Evolutionary conservation across 2,797 vertebrate genomes (phyloP).

Genomic region (Craterocephalus amniculus): DNA sequence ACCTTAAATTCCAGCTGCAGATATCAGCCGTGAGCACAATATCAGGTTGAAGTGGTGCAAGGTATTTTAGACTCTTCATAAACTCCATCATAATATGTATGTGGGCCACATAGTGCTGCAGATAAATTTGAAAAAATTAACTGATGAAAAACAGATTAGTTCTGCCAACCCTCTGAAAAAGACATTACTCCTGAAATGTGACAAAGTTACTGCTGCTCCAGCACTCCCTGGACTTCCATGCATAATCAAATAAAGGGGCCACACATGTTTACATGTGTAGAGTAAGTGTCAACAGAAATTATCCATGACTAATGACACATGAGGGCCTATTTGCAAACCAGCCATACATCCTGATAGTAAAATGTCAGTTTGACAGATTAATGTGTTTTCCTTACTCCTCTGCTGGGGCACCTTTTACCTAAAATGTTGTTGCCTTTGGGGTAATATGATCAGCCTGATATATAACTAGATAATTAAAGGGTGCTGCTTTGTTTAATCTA

Average conservation of each 20-base stretch:
- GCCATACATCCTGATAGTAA: constrained; percentile 42
- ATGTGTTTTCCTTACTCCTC: constrained; percentile 43
- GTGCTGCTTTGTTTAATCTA: constrained; percentile 9
- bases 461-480: constrained; percentile 32
- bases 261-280: not conserved
- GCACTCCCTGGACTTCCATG: constrained; percentile 15
- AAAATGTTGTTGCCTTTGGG: constrained; percentile 23
- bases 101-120: not conserved
- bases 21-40: constrained; percentile 30
- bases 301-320: constrained; percentile 47
- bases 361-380: constrained; percentile 53
- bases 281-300: constrained; percentile 5
- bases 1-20: constrained; percentile 10
- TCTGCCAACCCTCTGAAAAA: not conserved
- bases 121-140: not conserved
- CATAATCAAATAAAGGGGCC: not conserved
- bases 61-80: constrained; percentile 23
- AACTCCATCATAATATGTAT: constrained; percentile 23
- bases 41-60: constrained; percentile 42
- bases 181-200: constrained; percentile 8
- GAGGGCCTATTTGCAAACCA: constrained; percentile 38
- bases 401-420: constrained; percentile 27
- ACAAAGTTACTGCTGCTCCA: constrained; percentile 5
- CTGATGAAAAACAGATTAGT: constrained; percentile 1
- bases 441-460: constrained; percentile 11